Percentiles rank a stretch among this genome's conserved stretches.
These are phyloP conservation scores for Discoglossus pictus DNA, from an alignment of 2,797 vertebrate genomes.

Conservation along the genomic window DNA sequence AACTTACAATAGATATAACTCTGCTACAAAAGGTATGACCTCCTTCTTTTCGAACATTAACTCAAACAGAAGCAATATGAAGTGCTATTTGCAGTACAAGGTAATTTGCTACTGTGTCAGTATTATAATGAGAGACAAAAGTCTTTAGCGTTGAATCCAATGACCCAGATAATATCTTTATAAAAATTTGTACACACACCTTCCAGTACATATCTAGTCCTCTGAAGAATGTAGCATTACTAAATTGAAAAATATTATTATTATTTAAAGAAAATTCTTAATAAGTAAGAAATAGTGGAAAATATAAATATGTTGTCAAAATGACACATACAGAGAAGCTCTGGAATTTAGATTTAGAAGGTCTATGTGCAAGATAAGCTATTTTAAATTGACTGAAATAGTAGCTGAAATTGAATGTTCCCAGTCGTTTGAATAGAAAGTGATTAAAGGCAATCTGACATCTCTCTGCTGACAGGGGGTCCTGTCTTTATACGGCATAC, in stretches of 20 bases:
- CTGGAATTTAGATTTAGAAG: too few species aligned
- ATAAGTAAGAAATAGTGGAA: not conserved
- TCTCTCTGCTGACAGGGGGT: too few species aligned
- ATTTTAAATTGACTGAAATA: too few species aligned
- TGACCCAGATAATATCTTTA: slow-evolving; percentile 25
- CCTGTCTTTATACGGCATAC: too few species aligned
- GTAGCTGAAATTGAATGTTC: too few species aligned
- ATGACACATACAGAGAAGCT: too few species aligned
- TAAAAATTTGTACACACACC: slow-evolving; percentile 15
- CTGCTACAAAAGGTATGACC: slow-evolving; percentile 55
- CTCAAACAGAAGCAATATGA: slow-evolving; percentile 37
- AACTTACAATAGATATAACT: slow-evolving; percentile 61
- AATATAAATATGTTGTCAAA: slow-evolving; percentile 9
- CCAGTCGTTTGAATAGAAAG: too few species aligned
- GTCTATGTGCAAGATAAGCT: too few species aligned
- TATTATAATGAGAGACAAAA: slow-evolving; percentile 46
- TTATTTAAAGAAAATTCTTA: too few species aligned
- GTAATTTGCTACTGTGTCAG: slow-evolving; percentile 50
- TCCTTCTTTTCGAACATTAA: slow-evolving; percentile 54
- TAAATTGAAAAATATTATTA: slow-evolving; percentile 7
- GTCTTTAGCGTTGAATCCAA: slow-evolving; percentile 27
- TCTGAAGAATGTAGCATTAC: slow-evolving; percentile 13
- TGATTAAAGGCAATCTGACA: too few species aligned
- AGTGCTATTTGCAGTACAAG: slow-evolving; percentile 47
- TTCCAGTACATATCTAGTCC: slow-evolving; percentile 14